phyloP scores from a whole-genome alignment of 2,113 vertebrate species.

The Passer domesticus region DNA sequence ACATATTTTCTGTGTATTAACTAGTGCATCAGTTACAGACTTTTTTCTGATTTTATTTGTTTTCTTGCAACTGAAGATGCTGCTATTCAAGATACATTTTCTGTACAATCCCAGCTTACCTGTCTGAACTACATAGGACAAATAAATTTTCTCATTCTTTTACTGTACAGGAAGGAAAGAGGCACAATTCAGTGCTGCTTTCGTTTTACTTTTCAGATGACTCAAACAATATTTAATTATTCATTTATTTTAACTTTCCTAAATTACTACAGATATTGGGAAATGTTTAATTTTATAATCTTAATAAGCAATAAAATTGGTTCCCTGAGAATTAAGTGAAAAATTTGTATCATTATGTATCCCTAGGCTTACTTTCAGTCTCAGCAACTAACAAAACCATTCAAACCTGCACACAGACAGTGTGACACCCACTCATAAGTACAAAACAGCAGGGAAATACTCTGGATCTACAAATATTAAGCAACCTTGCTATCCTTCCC shows the following conservation, averaged over 20 bases:
- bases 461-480: not conserved
- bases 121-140: not conserved
- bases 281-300: not conserved
- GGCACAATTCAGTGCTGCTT: not conserved
- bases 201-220: not conserved
- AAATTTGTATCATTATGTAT: not conserved
- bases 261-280: not conserved
- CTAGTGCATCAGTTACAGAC: not conserved
- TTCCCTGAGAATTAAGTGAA: not conserved
- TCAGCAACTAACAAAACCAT: not conserved
- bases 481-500: not conserved
- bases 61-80: not conserved
- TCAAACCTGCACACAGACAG: not conserved
- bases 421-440: rapidly evolving
- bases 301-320: not conserved
- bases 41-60: not conserved
- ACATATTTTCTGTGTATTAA: not conserved
- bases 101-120: not conserved
- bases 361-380: not conserved
- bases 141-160: not conserved
- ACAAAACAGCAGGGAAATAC: not conserved
- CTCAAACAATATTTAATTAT: not conserved
- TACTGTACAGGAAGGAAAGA: not conserved
- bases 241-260: not conserved
- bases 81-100: not conserved